Conservation (phyloP, 2,888 invertebrate species). For the Volucella zonaria region DNA sequence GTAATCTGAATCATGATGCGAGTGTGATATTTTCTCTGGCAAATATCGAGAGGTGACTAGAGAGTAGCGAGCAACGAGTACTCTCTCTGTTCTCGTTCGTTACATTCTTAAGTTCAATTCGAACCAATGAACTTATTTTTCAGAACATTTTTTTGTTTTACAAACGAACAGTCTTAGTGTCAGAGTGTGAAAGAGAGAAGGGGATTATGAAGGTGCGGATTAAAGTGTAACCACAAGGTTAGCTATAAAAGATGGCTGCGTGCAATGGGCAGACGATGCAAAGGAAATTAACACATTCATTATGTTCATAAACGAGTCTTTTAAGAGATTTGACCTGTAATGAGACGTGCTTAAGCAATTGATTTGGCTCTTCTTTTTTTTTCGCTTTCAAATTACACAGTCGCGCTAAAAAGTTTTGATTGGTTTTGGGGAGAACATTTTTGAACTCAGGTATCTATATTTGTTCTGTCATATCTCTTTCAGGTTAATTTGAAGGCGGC, state of each 20-base stretch:
- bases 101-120: constrained; percentile 49
- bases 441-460: too few species aligned
- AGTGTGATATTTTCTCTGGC: constrained; percentile 2
- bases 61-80: neutral
- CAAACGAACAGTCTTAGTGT: neutral
- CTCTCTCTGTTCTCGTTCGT: constrained; percentile 5
- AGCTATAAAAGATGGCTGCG: constrained; percentile 24
- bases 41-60: neutral
- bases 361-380: neutral
- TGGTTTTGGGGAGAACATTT: neutral
- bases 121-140: constrained; percentile 61
- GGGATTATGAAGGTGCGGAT: constrained; percentile 7
- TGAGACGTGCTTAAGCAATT: constrained; percentile 35
- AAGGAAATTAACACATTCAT: constrained; percentile 50
- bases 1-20: constrained; percentile 42
- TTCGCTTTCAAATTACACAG: neutral
- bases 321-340: constrained; percentile 34
- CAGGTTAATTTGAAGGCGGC: too few species aligned
- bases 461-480: too few species aligned
- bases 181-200: constrained; percentile 11
- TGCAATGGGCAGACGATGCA: constrained; percentile 20
- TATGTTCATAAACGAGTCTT: constrained; percentile 43
- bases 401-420: constrained; percentile 4
- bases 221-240: constrained; percentile 29
- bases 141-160: constrained; percentile 13